Conservation (phyloP, 2,888 invertebrate species). For the Rapana venosa region DNA sequence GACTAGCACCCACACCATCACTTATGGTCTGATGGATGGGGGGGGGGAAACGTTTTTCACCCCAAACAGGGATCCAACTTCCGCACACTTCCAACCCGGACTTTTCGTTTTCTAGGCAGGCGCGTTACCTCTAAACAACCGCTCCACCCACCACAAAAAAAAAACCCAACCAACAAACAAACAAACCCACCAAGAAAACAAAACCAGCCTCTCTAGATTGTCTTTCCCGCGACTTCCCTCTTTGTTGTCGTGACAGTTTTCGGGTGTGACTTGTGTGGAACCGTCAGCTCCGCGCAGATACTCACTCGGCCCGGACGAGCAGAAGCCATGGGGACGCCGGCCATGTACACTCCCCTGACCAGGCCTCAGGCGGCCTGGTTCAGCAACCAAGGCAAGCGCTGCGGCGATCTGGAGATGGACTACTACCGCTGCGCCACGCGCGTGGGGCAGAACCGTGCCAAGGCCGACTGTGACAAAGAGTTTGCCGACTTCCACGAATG, state of each 20-base stretch:
- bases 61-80: too few relatives aligned
- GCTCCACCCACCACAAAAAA: too few relatives aligned
- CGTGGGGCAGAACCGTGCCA: constrained; percentile 52
- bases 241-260: neutral
- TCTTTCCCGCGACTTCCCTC: too few relatives aligned
- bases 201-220: neutral
- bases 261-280: neutral
- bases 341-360: constrained; percentile 61
- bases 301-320: neutral
- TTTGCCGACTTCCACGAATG: constrained; percentile 62
- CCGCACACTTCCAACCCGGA: too few relatives aligned
- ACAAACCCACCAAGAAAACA: neutral
- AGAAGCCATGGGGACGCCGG: constrained; percentile 47
- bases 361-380: constrained; percentile 52
- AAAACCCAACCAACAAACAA: too few relatives aligned
- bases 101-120: too few relatives aligned
- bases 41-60: too few relatives aligned
- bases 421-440: constrained; percentile 61
- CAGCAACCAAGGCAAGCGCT: constrained; percentile 56
- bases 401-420: constrained; percentile 63
- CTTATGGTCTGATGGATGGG: too few relatives aligned
- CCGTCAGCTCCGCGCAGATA: neutral
- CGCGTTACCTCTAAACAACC: too few relatives aligned
- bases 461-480: constrained; percentile 54
- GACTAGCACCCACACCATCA: too few relatives aligned